phyloP scores from a whole-genome alignment of 2,113 vertebrate genomes.

The Solenodon paradoxus region DNA sequence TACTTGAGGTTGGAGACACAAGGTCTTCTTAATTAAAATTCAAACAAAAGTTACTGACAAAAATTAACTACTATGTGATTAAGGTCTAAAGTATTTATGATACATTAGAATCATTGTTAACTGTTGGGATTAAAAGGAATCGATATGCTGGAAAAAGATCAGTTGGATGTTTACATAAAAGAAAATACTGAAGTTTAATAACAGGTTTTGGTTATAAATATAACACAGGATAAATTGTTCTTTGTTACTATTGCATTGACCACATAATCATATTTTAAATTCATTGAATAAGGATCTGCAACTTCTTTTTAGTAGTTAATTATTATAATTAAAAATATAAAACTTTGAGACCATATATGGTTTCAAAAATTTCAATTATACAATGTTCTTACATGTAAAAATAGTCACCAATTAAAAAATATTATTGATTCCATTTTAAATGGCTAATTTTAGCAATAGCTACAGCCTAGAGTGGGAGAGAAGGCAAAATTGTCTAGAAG shows the following conservation, averaged over 20 bases:
- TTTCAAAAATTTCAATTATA: constrained; percentile 64
- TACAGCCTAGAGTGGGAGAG: not conserved
- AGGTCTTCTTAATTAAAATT: constrained; percentile 97
- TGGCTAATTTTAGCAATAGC: constrained; percentile 59
- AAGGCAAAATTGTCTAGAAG: constrained; percentile 43
- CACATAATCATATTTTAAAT: constrained; percentile 67
- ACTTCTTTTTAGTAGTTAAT: constrained; percentile 63
- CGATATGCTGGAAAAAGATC: constrained; percentile 88
- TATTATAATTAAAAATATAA: constrained; percentile 70
- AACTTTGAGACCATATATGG: constrained; percentile 41
- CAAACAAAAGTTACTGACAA: constrained; percentile 94
- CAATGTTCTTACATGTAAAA: constrained; percentile 54
- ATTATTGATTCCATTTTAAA: constrained; percentile 56
- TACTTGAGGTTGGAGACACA: constrained; percentile 91
- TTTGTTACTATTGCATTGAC: constrained; percentile 72
- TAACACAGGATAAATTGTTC: constrained; percentile 71
- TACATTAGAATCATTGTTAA: constrained; percentile 93
- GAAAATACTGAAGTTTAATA: constrained; percentile 77
- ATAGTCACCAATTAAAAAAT: constrained; percentile 47
- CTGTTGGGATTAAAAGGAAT: constrained; percentile 92
- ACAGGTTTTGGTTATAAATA: constrained; percentile 74
- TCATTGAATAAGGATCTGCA: constrained; percentile 62
- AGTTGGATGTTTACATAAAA: constrained; percentile 82
- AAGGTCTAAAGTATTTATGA: constrained; percentile 94
- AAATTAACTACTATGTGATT: constrained; percentile 91